Evolutionary conservation across 2,113 vertebrate genomes (phyloP).

Genomic region (Lampris incognitus): DNA sequence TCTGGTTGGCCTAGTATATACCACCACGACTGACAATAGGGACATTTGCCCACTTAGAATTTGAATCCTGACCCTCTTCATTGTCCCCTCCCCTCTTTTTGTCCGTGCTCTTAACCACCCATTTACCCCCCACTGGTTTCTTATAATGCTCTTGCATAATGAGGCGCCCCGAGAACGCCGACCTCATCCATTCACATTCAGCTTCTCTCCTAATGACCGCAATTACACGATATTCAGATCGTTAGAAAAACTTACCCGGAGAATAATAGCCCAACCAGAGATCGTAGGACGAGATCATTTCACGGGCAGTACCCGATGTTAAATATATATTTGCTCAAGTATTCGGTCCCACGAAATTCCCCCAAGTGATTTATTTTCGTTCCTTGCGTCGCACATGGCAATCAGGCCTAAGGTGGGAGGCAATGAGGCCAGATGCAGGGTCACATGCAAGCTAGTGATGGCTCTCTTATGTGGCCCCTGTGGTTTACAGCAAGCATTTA

Average conservation of each 20-base stretch:
- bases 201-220: conserved; percentile 78
- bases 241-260: conserved; percentile 65
- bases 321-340: no score
- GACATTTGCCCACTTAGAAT: conserved; percentile 66
- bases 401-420: background rate
- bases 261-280: conserved; percentile 28
- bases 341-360: no score
- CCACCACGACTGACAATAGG: conserved; percentile 65
- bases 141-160: conserved; percentile 82
- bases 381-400: background rate
- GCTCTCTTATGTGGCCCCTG: conserved; percentile 19
- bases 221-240: conserved; percentile 74
- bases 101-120: conserved; percentile 67
- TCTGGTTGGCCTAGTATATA: conserved; percentile 51
- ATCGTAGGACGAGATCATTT: background rate
- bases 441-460: conserved; percentile 42
- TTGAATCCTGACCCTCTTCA: conserved; percentile 68
- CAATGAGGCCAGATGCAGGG: background rate
- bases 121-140: conserved; percentile 73
- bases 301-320: no score
- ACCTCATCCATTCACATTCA: conserved; percentile 78
- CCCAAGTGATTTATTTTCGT: no score
- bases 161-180: conserved; percentile 75
- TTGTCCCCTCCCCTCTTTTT: conserved; percentile 76
- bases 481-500: conserved; percentile 32